Evolutionary conservation across 2,888 invertebrate species (phyloP).

Genomic region (Drosophila colorata): DNA sequence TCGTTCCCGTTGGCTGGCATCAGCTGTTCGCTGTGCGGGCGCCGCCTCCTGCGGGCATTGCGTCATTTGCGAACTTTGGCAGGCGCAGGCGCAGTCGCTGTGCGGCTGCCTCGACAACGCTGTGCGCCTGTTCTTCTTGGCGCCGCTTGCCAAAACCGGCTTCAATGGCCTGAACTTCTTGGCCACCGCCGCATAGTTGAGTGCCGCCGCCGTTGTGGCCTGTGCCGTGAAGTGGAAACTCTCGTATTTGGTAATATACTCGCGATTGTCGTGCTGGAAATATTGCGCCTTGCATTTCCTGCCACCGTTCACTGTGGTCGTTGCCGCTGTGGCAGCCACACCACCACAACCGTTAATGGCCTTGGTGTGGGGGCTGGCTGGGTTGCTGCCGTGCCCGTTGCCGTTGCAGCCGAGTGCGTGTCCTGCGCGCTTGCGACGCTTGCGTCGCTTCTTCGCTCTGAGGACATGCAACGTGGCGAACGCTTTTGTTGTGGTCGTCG

Average conservation of each 20-base stretch:
- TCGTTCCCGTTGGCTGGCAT: slow-evolving; percentile 30
- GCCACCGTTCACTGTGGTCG: slow-evolving; percentile 17
- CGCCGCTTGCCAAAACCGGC: slow-evolving; percentile 68
- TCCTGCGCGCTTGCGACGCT: slow-evolving; percentile 68
- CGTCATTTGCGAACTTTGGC: slow-evolving; percentile 44
- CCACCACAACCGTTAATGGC: slow-evolving; percentile 19
- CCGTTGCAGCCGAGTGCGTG: slow-evolving; percentile 44
- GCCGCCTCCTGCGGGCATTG: slow-evolving; percentile 49
- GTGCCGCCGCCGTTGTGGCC: slow-evolving; percentile 55
- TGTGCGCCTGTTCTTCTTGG: slow-evolving; percentile 67
- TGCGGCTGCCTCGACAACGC: slow-evolving; percentile 44
- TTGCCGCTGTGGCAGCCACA: slow-evolving; percentile 10
- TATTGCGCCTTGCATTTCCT: slow-evolving; percentile 79
- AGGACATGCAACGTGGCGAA: slow-evolving; percentile 60
- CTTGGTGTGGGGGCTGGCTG: slow-evolving; percentile 13
- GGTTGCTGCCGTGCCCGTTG: not conserved
- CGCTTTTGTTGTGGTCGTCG: slow-evolving; percentile 48
- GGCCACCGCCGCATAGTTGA: slow-evolving; percentile 80
- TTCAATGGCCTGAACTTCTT: slow-evolving; percentile 83
- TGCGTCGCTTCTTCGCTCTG: slow-evolving; percentile 71
- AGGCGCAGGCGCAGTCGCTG: slow-evolving; percentile 77
- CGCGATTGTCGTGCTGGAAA: slow-evolving; percentile 84
- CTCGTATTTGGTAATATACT: slow-evolving; percentile 71
- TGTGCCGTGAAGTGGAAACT: slow-evolving; percentile 69
- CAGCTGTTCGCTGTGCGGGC: slow-evolving; percentile 44